Conservation (phyloP, 1,140 invertebrate genomes). For the Nilaparvata lugens region DNA sequence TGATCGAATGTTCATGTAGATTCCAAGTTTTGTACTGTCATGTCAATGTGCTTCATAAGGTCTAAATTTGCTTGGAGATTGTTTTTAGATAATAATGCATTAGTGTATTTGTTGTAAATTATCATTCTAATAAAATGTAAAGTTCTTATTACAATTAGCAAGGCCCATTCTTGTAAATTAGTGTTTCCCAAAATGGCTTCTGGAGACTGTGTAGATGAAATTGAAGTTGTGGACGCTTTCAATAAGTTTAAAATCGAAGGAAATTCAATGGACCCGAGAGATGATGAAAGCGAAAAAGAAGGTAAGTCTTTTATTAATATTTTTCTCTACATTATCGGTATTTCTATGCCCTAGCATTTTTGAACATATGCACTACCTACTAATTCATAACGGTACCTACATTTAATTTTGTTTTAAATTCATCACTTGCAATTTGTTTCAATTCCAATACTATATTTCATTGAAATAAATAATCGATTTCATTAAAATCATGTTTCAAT, state of each 20-base stretch:
- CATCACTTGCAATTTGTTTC: background rate
- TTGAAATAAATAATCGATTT: background rate
- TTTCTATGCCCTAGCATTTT: background rate
- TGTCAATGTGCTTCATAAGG: no score
- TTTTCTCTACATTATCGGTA: background rate
- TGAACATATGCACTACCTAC: no score
- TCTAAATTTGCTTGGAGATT: no score
- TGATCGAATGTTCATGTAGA: no score
- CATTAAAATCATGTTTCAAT: background rate
- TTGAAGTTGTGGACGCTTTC: background rate
- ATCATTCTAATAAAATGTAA: no score
- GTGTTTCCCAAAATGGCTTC: background rate
- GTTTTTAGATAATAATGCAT: no score
- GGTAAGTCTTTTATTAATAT: background rate
- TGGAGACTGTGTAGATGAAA: background rate
- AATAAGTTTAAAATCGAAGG: background rate
- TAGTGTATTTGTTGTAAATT: no score
- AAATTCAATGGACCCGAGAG: background rate
- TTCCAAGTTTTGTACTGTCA: no score
- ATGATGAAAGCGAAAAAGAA: background rate
- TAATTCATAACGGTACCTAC: background rate
- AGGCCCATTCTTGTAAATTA: no score
- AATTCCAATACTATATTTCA: background rate
- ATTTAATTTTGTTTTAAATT: background rate
- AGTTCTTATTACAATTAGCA: no score